phyloP scores from a whole-genome alignment of 2,113 vertebrate species.

The Burhinus oedicnemus region DNA sequence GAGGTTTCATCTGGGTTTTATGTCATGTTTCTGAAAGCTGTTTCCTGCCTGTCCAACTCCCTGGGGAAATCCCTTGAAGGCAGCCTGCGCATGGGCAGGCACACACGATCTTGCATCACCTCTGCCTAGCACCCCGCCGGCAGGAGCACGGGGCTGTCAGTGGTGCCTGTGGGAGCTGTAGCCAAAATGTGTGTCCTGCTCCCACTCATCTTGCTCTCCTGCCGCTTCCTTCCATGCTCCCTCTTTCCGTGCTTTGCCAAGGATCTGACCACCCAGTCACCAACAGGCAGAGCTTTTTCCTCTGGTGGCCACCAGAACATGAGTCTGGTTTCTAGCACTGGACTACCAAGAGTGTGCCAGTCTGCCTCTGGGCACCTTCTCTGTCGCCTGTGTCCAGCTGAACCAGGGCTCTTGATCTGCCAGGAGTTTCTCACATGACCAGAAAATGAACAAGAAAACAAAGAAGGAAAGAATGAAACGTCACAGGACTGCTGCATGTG shows the following conservation, averaged over 20 bases:
- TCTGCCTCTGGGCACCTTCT: background rate
- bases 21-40: background rate
- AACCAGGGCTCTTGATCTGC: background rate
- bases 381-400: background rate
- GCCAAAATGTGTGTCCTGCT: fast-evolving
- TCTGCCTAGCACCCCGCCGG: background rate
- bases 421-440: background rate
- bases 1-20: background rate
- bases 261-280: background rate
- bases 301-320: background rate
- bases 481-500: background rate
- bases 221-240: background rate
- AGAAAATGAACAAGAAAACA: background rate
- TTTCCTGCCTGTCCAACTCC: background rate
- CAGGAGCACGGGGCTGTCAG: background rate
- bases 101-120: fast-evolving
- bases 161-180: fast-evolving
- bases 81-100: fast-evolving
- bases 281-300: background rate
- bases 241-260: background rate
- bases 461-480: background rate
- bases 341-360: background rate
- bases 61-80: background rate
- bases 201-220: background rate
- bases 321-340: background rate